phyloP scores from a whole-genome alignment of 2,888 invertebrate genomes.

The Drosophila flavopinicola region DNA sequence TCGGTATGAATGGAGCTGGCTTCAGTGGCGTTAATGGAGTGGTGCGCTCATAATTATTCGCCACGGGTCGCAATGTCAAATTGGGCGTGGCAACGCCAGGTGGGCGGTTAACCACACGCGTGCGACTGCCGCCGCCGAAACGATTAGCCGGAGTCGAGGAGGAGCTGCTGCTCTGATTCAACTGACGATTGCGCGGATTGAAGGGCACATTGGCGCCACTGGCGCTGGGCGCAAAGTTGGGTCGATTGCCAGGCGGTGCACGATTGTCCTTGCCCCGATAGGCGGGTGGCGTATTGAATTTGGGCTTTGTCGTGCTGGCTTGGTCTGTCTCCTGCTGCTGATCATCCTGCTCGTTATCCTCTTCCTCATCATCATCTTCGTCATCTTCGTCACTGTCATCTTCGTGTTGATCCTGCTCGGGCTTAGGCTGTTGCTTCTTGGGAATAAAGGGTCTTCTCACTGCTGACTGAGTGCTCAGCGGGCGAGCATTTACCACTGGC shows the following conservation, averaged over 20 bases:
- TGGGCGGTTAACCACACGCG: slow-evolving; percentile 81
- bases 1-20: slow-evolving; percentile 81
- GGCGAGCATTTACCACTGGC: slow-evolving; percentile 28
- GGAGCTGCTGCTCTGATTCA: slow-evolving; percentile 5
- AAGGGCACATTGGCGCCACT: slow-evolving; percentile 60
- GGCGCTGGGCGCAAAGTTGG: slow-evolving; percentile 40
- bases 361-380: slow-evolving; percentile 37
- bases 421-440: slow-evolving; percentile 21
- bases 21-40: slow-evolving; percentile 75
- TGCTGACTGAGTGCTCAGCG: slow-evolving; percentile 28
- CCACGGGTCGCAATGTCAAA: slow-evolving; percentile 81
- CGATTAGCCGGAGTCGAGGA: slow-evolving; percentile 39
- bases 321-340: slow-evolving; percentile 24
- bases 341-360: slow-evolving; percentile 14
- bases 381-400: slow-evolving; percentile 48
- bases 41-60: slow-evolving; percentile 76
- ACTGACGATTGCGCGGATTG: slow-evolving; percentile 56
- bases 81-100: slow-evolving; percentile 70
- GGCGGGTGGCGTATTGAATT: slow-evolving; percentile 32
- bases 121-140: slow-evolving; percentile 61
- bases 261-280: slow-evolving; percentile 68
- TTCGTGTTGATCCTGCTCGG: slow-evolving; percentile 50
- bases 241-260: slow-evolving; percentile 56
- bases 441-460: slow-evolving; percentile 52
- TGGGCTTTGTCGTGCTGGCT: slow-evolving; percentile 32